Percentiles rank a stretch among this genome's conserved stretches.
phyloP scores from a whole-genome alignment of 2,888 invertebrate species.

The Ischnus inquisitorius region DNA sequence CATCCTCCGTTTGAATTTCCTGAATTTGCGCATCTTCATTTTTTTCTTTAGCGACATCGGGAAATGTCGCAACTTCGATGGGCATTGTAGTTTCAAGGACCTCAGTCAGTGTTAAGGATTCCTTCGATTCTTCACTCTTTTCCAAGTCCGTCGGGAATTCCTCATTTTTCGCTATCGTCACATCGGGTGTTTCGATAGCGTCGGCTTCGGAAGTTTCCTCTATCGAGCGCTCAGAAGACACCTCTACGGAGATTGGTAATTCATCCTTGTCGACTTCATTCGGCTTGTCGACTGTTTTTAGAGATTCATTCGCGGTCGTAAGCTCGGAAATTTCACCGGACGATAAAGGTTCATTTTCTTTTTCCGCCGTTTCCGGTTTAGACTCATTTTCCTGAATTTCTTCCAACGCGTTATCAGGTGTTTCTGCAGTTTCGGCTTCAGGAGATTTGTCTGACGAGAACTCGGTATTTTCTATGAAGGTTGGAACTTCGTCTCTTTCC shows the following conservation, averaged over 20 bases:
- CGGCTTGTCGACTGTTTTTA: background rate
- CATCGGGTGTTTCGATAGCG: background rate
- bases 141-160: background rate
- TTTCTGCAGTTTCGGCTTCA: background rate
- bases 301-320: background rate
- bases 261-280: background rate
- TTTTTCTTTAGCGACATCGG: background rate
- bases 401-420: background rate
- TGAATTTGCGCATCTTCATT: background rate
- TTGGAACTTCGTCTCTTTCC: background rate
- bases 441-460: background rate
- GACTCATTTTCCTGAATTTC: background rate
- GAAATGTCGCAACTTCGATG: constrained; percentile 8
- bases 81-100: background rate
- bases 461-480: background rate
- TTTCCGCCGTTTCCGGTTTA: background rate
- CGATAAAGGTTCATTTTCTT: background rate
- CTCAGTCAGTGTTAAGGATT: constrained; percentile 6
- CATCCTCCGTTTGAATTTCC: background rate
- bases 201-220: too few relatives aligned
- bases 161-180: constrained; percentile 2
- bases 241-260: too few relatives aligned
- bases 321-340: background rate
- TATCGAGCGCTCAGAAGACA: too few relatives aligned
- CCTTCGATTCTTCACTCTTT: constrained; percentile 24